These are phyloP conservation scores for Thecophora atra DNA, from an alignment of 2,888 invertebrate species.

Conservation along the genomic window DNA sequence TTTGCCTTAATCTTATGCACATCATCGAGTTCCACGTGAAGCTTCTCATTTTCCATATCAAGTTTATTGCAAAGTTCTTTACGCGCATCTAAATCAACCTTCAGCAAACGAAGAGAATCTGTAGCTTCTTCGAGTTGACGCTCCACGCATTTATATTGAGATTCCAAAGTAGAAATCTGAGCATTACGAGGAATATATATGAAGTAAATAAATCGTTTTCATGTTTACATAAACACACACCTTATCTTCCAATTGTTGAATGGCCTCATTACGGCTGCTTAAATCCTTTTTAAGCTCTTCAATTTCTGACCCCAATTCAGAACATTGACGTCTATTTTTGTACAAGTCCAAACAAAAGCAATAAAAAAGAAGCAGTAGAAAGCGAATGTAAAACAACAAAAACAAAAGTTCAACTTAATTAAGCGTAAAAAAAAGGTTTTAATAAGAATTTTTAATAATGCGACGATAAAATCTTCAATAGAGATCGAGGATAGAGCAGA, in stretches of 20 bases:
- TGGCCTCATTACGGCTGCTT: constrained; percentile 68
- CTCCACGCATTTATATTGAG: constrained; percentile 73
- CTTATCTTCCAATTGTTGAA: constrained; percentile 71
- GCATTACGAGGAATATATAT: constrained; percentile 8
- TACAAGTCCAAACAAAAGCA: constrained; percentile 5
- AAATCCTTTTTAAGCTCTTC: constrained; percentile 74
- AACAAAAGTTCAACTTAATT: constrained; percentile 8
- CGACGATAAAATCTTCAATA: constrained; percentile 28
- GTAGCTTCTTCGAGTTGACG: constrained; percentile 72
- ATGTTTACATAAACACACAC: constrained; percentile 53
- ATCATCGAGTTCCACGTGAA: constrained; percentile 69
- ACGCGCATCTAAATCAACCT: constrained; percentile 71
- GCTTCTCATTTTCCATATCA: constrained; percentile 75
- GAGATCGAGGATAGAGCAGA: constrained; percentile 67
- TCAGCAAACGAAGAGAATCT: constrained; percentile 70
- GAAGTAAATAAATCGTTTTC: background rate
- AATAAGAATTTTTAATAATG: constrained; percentile 4
- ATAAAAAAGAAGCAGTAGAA: background rate
- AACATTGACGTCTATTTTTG: constrained; percentile 64
- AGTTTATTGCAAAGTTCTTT: constrained; percentile 72
- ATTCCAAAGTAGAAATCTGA: constrained; percentile 66
- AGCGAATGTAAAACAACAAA: constrained; percentile 13
- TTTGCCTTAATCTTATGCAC: constrained; percentile 63
- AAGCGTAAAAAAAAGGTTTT: constrained; percentile 12
- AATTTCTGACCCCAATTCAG: constrained; percentile 71